These are phyloP conservation scores for Etia nguti DNA, from an alignment of 2,113 vertebrate species.

Conservation along the genomic window DNA sequence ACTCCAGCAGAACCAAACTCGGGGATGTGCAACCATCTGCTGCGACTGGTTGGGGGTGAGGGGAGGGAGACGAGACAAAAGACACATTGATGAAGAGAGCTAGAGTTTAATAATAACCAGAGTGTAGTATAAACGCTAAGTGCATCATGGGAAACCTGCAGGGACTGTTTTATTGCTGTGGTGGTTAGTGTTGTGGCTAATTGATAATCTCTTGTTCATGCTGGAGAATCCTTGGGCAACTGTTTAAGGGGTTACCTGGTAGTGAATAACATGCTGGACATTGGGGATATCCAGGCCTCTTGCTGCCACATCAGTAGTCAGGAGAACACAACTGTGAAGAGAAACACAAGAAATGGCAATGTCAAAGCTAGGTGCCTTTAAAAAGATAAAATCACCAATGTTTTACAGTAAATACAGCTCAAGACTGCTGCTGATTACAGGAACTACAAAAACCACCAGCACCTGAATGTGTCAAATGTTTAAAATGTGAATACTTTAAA, in stretches of 20 bases:
- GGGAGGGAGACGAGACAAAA: rapidly evolving
- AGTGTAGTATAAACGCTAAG: not conserved
- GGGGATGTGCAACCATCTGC: rapidly evolving
- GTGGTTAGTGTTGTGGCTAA: not conserved
- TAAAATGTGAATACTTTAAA: not conserved
- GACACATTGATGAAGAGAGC: not conserved
- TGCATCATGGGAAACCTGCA: not conserved
- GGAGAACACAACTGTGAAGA: constrained; percentile 82
- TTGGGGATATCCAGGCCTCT: constrained; percentile 94
- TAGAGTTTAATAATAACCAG: not conserved
- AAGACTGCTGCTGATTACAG: not conserved
- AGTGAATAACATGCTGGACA: constrained; percentile 95
- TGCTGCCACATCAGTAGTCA: constrained; percentile 96
- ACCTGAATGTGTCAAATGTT: not conserved
- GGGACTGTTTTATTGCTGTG: not conserved
- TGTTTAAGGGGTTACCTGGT: constrained; percentile 78
- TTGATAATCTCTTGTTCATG: not conserved
- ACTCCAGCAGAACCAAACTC: not conserved
- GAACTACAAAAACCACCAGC: not conserved
- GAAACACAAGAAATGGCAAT: not conserved
- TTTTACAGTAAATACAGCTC: not conserved
- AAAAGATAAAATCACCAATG: not conserved
- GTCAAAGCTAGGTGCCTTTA: not conserved
- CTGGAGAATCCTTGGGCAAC: not conserved
- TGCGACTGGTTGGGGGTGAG: not conserved